Conservation (phyloP, 2,888 invertebrate genomes). For the Oithona nana region DNA sequence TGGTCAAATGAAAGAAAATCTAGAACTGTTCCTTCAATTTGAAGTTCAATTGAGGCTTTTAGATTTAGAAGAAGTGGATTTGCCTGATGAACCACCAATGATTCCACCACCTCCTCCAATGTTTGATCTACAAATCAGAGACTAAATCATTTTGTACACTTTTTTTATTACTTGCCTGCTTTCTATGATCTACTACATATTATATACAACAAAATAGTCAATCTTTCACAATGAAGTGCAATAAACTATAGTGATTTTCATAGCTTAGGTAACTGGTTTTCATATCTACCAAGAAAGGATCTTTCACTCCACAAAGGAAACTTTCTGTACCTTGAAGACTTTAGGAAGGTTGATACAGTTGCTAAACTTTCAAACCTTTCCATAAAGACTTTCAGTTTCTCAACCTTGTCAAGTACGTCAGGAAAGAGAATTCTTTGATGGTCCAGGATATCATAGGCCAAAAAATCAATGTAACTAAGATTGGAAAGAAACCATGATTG, state of each 20-base stretch:
- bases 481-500: constrained; percentile 20
- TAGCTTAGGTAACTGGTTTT: no score
- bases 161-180: no score
- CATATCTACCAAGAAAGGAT: not conserved
- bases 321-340: not conserved
- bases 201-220: no score
- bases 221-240: no score
- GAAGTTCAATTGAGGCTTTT: constrained; percentile 80
- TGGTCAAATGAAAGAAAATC: constrained; percentile 64
- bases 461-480: constrained; percentile 21
- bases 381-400: constrained; percentile 18
- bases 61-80: constrained; percentile 83
- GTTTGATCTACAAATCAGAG: no score
- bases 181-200: no score
- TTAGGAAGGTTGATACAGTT: not conserved
- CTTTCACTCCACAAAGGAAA: not conserved
- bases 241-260: no score
- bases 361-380: constrained; percentile 19
- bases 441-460: constrained; percentile 21
- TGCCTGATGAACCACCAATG: constrained; percentile 76
- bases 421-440: constrained; percentile 19
- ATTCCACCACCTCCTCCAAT: constrained; percentile 70
- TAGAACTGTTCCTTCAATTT: constrained; percentile 81
- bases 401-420: constrained; percentile 18
- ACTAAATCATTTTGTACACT: no score